A percentile compares a stretch with the other conserved stretches of the same genome.
phyloP scores from a whole-genome alignment of 2,888 invertebrate genomes.

The Brachypterus glaber region DNA sequence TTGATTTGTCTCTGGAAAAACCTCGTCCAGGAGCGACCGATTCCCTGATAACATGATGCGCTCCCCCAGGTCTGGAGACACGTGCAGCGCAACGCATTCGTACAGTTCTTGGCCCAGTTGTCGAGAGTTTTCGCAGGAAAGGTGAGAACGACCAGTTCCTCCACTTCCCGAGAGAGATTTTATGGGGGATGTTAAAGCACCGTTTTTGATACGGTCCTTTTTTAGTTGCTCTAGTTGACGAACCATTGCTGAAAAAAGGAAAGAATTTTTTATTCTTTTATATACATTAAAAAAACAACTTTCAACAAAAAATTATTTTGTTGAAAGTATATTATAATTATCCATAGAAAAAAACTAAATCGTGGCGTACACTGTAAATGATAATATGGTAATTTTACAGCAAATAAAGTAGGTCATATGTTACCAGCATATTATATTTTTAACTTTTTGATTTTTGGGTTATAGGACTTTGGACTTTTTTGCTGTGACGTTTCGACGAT shows the following conservation, averaged over 20 bases:
- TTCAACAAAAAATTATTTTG: too few species aligned
- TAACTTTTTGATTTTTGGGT: conserved; percentile 5
- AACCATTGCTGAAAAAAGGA: conserved; percentile 53
- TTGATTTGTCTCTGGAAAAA: conserved; percentile 67
- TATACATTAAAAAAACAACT: too few species aligned
- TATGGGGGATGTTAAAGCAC: conserved; percentile 26
- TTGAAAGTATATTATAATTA: too few species aligned
- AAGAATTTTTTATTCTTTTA: too few species aligned
- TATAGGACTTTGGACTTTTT: too few species aligned
- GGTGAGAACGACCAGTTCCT: conserved; percentile 24
- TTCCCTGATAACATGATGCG: conserved; percentile 75
- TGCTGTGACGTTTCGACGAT: too few species aligned
- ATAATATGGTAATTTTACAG: too few species aligned
- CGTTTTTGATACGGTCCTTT: conserved; percentile 57
- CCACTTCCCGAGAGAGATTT: conserved; percentile 19
- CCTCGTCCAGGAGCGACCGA: conserved; percentile 63
- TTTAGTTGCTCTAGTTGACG: conserved; percentile 64
- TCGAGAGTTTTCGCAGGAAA: conserved; percentile 21
- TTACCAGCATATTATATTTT: background rate
- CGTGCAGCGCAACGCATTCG: conserved; percentile 72
- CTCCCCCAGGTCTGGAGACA: conserved; percentile 73
- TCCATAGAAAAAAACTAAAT: conserved; percentile 9
- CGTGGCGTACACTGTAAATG: background rate
- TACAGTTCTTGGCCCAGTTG: conserved; percentile 43
- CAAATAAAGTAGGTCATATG: too few species aligned